Percentiles rank a stretch among this genome's conserved stretches.
These are phyloP conservation scores for Tiaroga cobitis DNA, from an alignment of 2,797 vertebrate genomes.

Conservation along the genomic window DNA sequence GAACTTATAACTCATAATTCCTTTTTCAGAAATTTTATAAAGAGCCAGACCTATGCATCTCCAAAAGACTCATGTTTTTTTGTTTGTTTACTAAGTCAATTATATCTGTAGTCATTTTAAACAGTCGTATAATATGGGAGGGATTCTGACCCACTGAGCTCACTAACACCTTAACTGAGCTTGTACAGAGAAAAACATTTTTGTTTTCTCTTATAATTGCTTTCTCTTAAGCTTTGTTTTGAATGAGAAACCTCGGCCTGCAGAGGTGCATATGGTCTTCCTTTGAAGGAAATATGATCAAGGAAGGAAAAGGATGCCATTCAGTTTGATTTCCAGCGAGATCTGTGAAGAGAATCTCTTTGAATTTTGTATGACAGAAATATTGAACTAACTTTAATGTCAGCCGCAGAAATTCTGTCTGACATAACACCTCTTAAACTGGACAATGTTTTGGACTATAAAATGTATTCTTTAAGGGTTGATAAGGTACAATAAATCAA, in stretches of 20 bases:
- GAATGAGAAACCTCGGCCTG: conserved; percentile 4
- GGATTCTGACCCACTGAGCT: conserved; percentile 14
- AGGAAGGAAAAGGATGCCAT: background rate
- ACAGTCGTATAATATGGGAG: background rate
- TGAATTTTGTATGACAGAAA: conserved; percentile 15
- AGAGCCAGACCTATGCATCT: conserved; percentile 62
- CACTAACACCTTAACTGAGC: conserved; percentile 12
- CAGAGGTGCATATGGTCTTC: background rate
- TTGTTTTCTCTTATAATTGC: conserved; percentile 20
- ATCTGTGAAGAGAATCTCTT: conserved; percentile 1
- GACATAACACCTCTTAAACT: background rate
- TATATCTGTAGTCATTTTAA: conserved; percentile 32
- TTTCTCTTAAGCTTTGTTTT: conserved; percentile 9
- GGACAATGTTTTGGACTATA: background rate
- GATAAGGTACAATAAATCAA: background rate
- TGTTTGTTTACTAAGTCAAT: conserved; percentile 28
- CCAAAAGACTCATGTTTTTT: conserved; percentile 38
- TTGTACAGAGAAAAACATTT: background rate
- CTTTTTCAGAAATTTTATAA: conserved; percentile 67
- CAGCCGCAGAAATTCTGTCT: background rate
- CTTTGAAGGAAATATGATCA: conserved; percentile 8
- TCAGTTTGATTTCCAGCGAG: background rate
- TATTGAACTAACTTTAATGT: conserved; percentile 30
- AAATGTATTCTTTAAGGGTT: background rate
- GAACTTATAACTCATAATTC: conserved; percentile 73